Percentiles rank a stretch among this genome's conserved stretches.
phyloP scores from a whole-genome alignment of 2,797 vertebrate genomes.

The Sebastes goodei region DNA sequence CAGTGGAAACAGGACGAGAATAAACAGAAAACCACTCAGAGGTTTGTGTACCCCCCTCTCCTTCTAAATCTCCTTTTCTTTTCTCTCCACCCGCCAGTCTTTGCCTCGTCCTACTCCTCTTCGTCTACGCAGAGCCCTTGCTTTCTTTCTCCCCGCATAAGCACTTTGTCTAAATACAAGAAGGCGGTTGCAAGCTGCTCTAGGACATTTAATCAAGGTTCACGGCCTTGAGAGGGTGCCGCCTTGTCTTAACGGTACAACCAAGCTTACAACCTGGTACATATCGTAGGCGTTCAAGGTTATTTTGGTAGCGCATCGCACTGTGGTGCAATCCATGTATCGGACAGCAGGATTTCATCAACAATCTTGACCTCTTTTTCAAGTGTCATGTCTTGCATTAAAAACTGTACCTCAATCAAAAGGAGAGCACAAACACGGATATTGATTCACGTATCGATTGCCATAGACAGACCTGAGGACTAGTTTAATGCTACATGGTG shows the following conservation, averaged over 20 bases:
- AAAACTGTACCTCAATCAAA: neutral
- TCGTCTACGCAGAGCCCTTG: slow-evolving; percentile 1
- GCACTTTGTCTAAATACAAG: slow-evolving; percentile 40
- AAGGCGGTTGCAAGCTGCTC: slow-evolving; percentile 6
- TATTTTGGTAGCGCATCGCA: neutral
- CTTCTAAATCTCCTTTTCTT: neutral
- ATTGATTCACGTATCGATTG: slow-evolving; percentile 13
- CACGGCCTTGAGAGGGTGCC: neutral
- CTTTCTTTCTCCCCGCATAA: slow-evolving; percentile 12
- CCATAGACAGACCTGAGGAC: neutral
- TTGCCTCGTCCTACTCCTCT: neutral
- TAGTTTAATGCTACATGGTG: neutral
- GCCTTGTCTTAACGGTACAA: neutral
- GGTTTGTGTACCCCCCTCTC: neutral
- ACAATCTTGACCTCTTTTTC: neutral
- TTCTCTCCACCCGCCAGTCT: neutral
- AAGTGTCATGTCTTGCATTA: neutral
- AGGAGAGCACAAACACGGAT: neutral
- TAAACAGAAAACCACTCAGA: slow-evolving; percentile 41
- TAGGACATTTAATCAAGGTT: slow-evolving; percentile 42
- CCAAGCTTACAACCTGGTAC: neutral
- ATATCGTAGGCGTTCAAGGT: neutral
- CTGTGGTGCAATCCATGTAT: neutral
- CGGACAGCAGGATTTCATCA: neutral
- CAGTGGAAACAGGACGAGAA: slow-evolving; percentile 8